Evolutionary conservation across 1,140 invertebrate genomes (phyloP).

Genomic region (Scylla paramamosain): DNA sequence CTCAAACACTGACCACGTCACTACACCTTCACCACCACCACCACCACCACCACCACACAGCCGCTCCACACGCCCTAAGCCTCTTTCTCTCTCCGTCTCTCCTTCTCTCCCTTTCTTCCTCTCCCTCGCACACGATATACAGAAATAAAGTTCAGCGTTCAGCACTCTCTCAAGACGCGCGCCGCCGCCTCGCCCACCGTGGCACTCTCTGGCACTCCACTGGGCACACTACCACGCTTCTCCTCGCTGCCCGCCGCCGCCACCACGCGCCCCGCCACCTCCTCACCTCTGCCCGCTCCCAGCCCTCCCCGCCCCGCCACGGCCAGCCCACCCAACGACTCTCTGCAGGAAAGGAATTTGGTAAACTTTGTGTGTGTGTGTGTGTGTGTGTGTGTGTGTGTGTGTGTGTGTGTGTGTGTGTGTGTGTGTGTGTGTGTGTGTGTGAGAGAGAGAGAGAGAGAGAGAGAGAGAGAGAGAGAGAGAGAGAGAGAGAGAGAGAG

Average conservation of each 20-base stretch:
- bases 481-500: too few species aligned
- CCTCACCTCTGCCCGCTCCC: background rate
- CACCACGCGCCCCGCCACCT: background rate
- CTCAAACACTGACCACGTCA: too few species aligned
- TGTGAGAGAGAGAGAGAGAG: too few species aligned
- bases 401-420: background rate
- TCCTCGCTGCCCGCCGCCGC: background rate
- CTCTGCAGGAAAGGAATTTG: background rate
- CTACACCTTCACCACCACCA: background rate
- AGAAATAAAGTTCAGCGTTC: background rate
- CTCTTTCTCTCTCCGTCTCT: conserved; percentile 32
- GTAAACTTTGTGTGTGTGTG: background rate
- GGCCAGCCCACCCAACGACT: too few species aligned
- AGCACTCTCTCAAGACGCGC: background rate
- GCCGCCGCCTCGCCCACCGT: background rate
- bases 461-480: too few species aligned
- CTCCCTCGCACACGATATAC: background rate
- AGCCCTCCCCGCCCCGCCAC: background rate
- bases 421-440: too few species aligned
- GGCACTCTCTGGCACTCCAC: background rate
- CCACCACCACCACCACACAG: background rate
- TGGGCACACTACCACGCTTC: background rate
- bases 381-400: background rate
- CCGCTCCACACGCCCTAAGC: background rate
- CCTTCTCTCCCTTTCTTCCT: conserved; percentile 14